These are phyloP conservation scores for Chorisops tibialis DNA, from an alignment of 2,888 invertebrate species.

Conservation along the genomic window DNA sequence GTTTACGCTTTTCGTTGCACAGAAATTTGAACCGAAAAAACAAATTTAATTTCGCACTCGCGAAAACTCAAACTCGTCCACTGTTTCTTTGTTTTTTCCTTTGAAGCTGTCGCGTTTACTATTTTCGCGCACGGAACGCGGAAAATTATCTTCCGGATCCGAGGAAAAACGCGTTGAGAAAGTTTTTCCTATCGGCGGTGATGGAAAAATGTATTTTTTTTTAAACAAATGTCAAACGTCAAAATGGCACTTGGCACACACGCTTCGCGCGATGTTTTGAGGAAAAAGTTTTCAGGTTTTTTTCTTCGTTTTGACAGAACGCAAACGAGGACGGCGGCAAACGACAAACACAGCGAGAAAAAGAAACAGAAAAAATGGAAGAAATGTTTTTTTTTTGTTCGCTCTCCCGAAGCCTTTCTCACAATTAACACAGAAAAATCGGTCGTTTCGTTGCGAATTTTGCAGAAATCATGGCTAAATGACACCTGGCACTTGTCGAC, in stretches of 20 bases:
- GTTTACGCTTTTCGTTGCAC: neutral
- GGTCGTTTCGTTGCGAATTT: neutral
- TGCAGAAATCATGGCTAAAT: no score
- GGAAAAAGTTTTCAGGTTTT: neutral
- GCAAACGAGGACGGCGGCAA: neutral
- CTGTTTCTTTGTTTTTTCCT: no score
- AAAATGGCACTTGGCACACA: slow-evolving; percentile 23
- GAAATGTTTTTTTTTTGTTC: neutral
- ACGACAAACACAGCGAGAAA: no score
- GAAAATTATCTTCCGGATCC: no score
- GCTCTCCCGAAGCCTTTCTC: neutral
- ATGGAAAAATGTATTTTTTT: neutral
- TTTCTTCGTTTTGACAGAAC: slow-evolving; percentile 15
- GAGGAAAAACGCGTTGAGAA: neutral
- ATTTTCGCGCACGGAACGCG: no score
- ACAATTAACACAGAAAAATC: neutral
- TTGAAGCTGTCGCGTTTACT: no score
- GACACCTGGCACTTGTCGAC: neutral
- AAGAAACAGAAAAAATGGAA: neutral
- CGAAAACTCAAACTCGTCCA: neutral
- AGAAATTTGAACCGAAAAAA: neutral
- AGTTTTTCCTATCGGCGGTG: neutral
- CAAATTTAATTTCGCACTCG: neutral
- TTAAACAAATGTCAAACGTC: slow-evolving; percentile 26
- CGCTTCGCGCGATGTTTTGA: slow-evolving; percentile 17